Evolutionary conservation across 1,140 invertebrate genomes (phyloP).

Genomic region (Drosophila elegans): DNA sequence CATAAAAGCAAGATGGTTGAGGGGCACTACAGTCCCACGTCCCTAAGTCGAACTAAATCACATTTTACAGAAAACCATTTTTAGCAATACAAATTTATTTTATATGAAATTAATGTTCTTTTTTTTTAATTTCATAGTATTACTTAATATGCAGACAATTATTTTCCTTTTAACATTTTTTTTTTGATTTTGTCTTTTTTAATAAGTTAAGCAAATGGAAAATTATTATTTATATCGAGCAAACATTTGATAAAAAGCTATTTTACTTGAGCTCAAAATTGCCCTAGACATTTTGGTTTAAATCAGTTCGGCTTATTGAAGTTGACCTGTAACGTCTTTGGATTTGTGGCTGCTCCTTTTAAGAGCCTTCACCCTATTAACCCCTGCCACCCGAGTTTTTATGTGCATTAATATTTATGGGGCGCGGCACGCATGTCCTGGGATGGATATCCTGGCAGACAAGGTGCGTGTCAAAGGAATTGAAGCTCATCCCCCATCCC

Average conservation of each 20-base stretch:
- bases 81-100: too few relatives aligned
- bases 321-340: slow-evolving; percentile 19
- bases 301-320: not conserved
- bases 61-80: not conserved
- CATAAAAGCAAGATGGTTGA: slow-evolving; percentile 22
- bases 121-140: not conserved
- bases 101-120: too few relatives aligned
- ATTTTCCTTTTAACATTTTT: not conserved
- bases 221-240: too few relatives aligned
- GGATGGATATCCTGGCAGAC: slow-evolving; percentile 38
- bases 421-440: slow-evolving; percentile 49
- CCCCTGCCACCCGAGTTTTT: slow-evolving; percentile 16
- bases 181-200: not conserved
- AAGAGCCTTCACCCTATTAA: slow-evolving; percentile 13
- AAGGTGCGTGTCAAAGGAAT: slow-evolving; percentile 52
- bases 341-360: slow-evolving; percentile 11
- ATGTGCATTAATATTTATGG: slow-evolving; percentile 65
- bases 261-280: not conserved
- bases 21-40: not conserved
- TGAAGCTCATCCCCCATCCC: slow-evolving; percentile 23
- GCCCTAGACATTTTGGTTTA: not conserved
- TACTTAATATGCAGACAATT: not conserved
- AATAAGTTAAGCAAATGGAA: too few relatives aligned
- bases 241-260: too few relatives aligned
- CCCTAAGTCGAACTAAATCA: not conserved